Evolutionary conservation across 2,888 invertebrate genomes (phyloP).

Genomic region (Phyllotreta cruciferae): DNA sequence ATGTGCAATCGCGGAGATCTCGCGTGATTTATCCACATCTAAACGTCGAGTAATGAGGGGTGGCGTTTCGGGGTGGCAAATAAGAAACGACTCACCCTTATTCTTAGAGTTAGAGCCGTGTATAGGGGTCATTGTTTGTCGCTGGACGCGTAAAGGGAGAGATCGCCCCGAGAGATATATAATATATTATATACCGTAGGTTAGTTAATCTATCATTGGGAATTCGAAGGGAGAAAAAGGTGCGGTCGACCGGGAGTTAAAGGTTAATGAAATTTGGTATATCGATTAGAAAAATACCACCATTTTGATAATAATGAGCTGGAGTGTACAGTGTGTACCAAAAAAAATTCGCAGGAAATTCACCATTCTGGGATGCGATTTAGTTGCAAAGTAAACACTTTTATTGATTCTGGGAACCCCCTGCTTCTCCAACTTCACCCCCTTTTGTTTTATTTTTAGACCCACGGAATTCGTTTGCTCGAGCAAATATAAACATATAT

Average conservation of each 20-base stretch:
- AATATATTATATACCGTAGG: background rate
- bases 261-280: slow-evolving; percentile 23
- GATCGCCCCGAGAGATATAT: slow-evolving; percentile 21
- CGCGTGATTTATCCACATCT: slow-evolving; percentile 8
- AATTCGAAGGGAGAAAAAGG: slow-evolving; percentile 19
- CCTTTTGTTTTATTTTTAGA: too few species aligned
- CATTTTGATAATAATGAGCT: too few species aligned
- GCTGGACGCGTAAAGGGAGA: slow-evolving; percentile 7
- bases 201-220: slow-evolving; percentile 10
- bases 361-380: too few species aligned
- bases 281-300: too few species aligned
- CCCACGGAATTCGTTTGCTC: too few species aligned
- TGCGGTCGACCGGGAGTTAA: slow-evolving; percentile 21
- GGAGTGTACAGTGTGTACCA: too few species aligned
- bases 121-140: slow-evolving; percentile 9
- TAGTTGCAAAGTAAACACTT: too few species aligned
- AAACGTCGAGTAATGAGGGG: slow-evolving; percentile 15
- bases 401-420: too few species aligned
- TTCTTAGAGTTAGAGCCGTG: too few species aligned
- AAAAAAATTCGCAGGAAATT: background rate
- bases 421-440: too few species aligned
- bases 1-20: too few species aligned
- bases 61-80: slow-evolving; percentile 18
- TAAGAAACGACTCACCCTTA: slow-evolving; percentile 23
- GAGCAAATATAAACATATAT: too few species aligned